Conservation (phyloP, 2,888 invertebrate species). For the Druceiella hillmani region DNA sequence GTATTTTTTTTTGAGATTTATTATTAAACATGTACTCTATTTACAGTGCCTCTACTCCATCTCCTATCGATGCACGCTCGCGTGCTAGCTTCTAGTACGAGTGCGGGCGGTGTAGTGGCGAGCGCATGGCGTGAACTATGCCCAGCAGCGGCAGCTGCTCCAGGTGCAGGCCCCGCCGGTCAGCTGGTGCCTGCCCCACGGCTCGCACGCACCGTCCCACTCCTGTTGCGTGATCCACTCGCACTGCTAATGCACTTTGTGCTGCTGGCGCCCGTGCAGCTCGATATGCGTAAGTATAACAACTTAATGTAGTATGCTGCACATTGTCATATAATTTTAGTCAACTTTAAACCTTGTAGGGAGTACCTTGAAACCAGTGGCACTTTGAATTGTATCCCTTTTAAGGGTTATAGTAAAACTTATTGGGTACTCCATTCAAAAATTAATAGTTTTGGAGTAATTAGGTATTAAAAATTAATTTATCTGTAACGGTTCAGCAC, state of each 20-base stretch:
- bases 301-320: not conserved
- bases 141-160: slow-evolving; percentile 14
- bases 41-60: slow-evolving; percentile 79
- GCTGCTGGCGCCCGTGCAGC: slow-evolving; percentile 75
- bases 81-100: slow-evolving; percentile 51
- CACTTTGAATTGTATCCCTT: slow-evolving; percentile 5
- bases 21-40: slow-evolving; percentile 16
- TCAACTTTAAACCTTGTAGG: not conserved
- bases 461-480: too few species aligned
- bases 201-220: slow-evolving; percentile 55
- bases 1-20: not conserved
- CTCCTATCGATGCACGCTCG: slow-evolving; percentile 84
- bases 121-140: slow-evolving; percentile 30
- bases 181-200: slow-evolving; percentile 13
- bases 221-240: slow-evolving; percentile 80
- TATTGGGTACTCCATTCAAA: too few species aligned
- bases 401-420: too few species aligned
- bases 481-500: too few species aligned
- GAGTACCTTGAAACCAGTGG: not conserved
- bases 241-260: slow-evolving; percentile 84
- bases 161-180: slow-evolving; percentile 13
- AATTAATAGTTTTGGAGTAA: too few species aligned
- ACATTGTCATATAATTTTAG: slow-evolving; percentile 3
- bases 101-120: slow-evolving; percentile 29
- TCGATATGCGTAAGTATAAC: slow-evolving; percentile 68